phyloP scores from a whole-genome alignment of 2,113 vertebrate species.

The Gopherus flavomarginatus region DNA sequence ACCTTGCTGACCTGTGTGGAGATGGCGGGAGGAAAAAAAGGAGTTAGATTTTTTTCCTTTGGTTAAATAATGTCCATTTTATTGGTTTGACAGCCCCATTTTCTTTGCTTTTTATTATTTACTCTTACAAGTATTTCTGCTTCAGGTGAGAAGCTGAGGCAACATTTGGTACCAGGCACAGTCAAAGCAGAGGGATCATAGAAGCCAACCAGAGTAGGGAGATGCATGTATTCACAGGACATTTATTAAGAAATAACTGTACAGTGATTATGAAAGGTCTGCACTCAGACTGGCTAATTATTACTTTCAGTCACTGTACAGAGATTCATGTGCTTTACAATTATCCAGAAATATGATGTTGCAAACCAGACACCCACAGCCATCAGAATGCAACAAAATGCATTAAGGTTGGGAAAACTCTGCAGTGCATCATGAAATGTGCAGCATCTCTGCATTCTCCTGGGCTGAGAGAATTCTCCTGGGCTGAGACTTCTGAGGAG shows the following conservation, averaged over 20 bases:
- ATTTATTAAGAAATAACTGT: not conserved
- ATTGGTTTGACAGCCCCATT: not conserved
- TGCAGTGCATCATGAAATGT: not conserved
- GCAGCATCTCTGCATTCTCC: not conserved
- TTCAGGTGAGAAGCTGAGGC: not conserved
- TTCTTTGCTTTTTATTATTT: not conserved
- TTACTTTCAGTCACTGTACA: not conserved
- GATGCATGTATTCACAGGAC: not conserved
- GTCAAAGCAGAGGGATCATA: not conserved
- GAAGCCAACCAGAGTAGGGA: not conserved
- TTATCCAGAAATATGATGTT: not conserved
- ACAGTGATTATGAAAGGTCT: rapidly evolving
- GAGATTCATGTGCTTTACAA: not conserved
- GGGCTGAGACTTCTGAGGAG: no score
- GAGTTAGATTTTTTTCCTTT: not conserved
- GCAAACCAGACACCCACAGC: not conserved
- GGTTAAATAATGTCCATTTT: not conserved
- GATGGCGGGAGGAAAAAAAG: not conserved
- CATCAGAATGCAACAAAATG: not conserved
- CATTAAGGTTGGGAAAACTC: not conserved
- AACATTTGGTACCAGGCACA: not conserved
- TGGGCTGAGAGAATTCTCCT: not conserved
- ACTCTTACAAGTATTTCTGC: not conserved
- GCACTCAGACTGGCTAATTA: not conserved
- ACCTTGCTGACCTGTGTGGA: not conserved